Conservation (phyloP, 2,113 vertebrate species). For the Aplodontia rufa region DNA sequence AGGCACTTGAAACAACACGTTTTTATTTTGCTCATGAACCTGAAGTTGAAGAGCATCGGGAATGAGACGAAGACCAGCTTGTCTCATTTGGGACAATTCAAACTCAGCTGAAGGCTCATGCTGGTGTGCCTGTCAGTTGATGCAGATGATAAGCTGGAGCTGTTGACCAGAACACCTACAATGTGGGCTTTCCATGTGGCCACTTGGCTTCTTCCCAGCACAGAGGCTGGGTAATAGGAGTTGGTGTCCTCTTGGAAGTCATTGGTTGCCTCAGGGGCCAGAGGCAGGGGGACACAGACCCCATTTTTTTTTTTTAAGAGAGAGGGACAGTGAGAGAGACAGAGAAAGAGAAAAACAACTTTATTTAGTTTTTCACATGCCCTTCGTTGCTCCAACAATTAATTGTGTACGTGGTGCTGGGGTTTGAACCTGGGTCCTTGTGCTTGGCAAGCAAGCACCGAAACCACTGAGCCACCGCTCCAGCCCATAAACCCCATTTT, state of each 20-base stretch:
- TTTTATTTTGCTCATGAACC: constrained; percentile 43
- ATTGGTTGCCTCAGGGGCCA: neutral
- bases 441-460: too few species aligned
- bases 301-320: too few species aligned
- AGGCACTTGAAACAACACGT: neutral
- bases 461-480: too few species aligned
- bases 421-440: too few species aligned
- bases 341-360: too few species aligned
- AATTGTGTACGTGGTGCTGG: too few species aligned
- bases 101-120: neutral
- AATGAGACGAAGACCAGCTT: neutral
- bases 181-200: neutral
- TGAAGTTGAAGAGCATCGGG: neutral
- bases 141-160: neutral
- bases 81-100: neutral
- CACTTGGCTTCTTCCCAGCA: neutral
- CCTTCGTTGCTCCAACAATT: too few species aligned
- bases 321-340: too few species aligned
- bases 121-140: neutral
- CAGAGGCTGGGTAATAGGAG: neutral
- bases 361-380: too few species aligned
- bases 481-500: too few species aligned
- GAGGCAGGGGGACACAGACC: neutral
- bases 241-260: neutral
- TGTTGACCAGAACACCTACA: neutral